These are phyloP conservation scores for Nymphicus hollandicus DNA, from an alignment of 2,113 vertebrate genomes.

Conservation along the genomic window DNA sequence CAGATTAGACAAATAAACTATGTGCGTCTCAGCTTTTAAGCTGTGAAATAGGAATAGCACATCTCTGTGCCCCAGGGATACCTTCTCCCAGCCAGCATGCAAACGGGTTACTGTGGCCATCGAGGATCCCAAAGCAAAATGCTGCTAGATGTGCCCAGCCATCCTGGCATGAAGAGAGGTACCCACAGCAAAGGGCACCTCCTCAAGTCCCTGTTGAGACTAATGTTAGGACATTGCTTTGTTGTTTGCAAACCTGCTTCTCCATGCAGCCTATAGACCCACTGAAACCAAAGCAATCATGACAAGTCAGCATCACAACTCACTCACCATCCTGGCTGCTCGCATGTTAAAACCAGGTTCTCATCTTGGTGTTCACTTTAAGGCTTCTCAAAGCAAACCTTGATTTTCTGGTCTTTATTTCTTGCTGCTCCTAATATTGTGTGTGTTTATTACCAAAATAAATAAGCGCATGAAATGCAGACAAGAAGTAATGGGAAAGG, in stretches of 20 bases:
- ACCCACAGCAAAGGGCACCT: not conserved
- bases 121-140: not conserved
- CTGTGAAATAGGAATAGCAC: not conserved
- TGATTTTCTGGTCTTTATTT: not conserved
- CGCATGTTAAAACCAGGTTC: not conserved
- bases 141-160: not conserved
- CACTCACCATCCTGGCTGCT: not conserved
- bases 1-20: not conserved
- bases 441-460: not conserved
- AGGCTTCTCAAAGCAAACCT: not conserved
- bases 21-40: not conserved
- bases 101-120: not conserved
- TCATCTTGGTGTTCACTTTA: not conserved
- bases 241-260: not conserved
- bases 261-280: not conserved
- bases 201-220: not conserved
- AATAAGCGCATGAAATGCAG: not conserved
- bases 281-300: not conserved
- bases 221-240: not conserved
- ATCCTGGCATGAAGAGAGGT: not conserved
- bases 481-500: constrained; percentile 9
- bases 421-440: not conserved
- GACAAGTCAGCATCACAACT: not conserved
- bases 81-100: not conserved
- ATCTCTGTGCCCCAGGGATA: not conserved